These are phyloP conservation scores for Sceliomorpha sp. DNA, from an alignment of 2,888 invertebrate genomes.

Conservation along the genomic window DNA sequence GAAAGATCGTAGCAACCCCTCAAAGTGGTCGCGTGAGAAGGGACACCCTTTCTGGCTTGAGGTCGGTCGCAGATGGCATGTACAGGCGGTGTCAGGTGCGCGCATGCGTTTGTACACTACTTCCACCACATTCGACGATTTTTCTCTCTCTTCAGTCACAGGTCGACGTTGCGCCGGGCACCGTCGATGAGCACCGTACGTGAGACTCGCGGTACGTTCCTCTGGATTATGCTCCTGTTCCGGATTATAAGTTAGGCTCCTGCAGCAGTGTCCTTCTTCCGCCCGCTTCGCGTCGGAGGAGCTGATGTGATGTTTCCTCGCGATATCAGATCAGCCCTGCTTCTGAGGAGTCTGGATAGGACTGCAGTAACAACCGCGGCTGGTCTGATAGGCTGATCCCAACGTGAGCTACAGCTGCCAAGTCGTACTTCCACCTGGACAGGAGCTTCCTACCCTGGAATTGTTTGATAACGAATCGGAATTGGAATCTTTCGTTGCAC, in stretches of 20 bases:
- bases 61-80: constrained; percentile 57
- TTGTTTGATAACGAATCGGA: constrained; percentile 7
- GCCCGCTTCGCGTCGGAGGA: constrained; percentile 17
- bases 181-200: constrained; percentile 57
- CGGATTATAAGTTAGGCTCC: constrained; percentile 59
- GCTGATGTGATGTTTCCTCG: constrained; percentile 38
- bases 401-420: constrained; percentile 11
- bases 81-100: constrained; percentile 42
- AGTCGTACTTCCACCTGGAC: constrained; percentile 37
- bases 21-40: constrained; percentile 37
- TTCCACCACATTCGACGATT: constrained; percentile 67
- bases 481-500: no score
- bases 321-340: constrained; percentile 13
- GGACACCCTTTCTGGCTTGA: constrained; percentile 47
- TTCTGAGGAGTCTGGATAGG: constrained; percentile 29
- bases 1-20: constrained; percentile 30
- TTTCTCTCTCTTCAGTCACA: constrained; percentile 76
- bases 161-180: constrained; percentile 75
- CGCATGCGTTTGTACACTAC: constrained; percentile 59
- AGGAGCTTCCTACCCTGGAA: constrained; percentile 30
- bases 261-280: no score
- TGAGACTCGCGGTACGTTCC: constrained; percentile 34
- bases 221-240: constrained; percentile 53
- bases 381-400: constrained; percentile 27
- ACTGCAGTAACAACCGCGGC: constrained; percentile 24